phyloP scores from a whole-genome alignment of 23 tunicate genomes.

The Trididemnum nubilum region DNA sequence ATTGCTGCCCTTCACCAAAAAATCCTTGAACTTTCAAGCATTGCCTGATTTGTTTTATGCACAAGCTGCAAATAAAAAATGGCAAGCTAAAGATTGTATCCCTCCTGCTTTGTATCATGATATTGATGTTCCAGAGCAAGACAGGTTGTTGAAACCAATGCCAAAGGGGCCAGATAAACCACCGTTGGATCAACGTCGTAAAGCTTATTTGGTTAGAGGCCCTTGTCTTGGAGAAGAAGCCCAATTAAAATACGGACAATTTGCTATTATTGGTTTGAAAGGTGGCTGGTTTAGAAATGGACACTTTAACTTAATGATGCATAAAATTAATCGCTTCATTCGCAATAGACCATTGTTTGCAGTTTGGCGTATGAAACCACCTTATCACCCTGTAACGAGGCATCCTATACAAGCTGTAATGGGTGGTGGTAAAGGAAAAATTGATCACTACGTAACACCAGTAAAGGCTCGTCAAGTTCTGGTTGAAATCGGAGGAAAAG shows the following conservation, averaged over 20 bases:
- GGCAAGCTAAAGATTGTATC: conserved; percentile 58
- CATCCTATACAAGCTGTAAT: conserved; percentile 92
- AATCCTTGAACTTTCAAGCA: too few species aligned
- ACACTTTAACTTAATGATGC: conserved; percentile 50
- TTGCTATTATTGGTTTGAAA: conserved; percentile 74
- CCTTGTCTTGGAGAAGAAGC: conserved; percentile 76
- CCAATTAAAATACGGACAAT: conserved; percentile 54
- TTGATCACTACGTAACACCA: conserved; percentile 88
- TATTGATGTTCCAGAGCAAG: conserved; percentile 27
- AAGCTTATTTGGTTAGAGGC: conserved; percentile 45
- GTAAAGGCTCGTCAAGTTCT: conserved; percentile 81
- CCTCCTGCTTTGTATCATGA: conserved; percentile 47
- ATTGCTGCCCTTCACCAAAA: too few species aligned
- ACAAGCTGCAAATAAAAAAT: conserved; percentile 19
- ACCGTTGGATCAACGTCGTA: conserved; percentile 53
- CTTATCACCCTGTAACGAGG: conserved; percentile 77
- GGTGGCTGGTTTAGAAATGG: conserved; percentile 67
- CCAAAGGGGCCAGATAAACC: conserved; percentile 59
- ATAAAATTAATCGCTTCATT: conserved; percentile 55
- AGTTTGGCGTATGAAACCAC: conserved; percentile 66
- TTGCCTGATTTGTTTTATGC: too few species aligned
- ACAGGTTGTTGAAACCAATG: conserved; percentile 9
- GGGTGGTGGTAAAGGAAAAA: conserved; percentile 98
- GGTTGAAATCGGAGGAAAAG: conserved; percentile 78
- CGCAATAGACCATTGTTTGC: conserved; percentile 55